A percentile compares a stretch with the other conserved stretches of the same genome.
Evolutionary conservation across 2,797 vertebrate genomes (phyloP).

Genomic region (Sebastiscus albofasciatus): DNA sequence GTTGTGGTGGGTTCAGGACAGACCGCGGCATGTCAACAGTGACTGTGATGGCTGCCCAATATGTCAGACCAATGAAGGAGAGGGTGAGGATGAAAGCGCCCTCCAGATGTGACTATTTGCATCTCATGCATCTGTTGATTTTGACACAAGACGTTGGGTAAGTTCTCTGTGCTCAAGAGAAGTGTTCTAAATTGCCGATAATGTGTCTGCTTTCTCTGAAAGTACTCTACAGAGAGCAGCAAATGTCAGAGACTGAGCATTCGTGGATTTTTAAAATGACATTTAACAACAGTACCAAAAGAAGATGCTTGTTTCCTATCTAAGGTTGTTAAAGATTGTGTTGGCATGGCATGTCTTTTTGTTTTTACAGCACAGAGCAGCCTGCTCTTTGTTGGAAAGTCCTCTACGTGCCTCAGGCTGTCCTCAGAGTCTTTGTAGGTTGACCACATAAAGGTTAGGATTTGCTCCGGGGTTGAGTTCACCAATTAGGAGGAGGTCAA

Average conservation of each 20-base stretch:
- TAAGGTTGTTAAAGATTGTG: neutral
- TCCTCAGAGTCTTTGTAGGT: conserved; percentile 6
- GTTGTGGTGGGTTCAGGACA: neutral
- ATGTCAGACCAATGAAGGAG: conserved; percentile 24
- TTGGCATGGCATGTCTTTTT: neutral
- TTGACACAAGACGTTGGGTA: neutral
- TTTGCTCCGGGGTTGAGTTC: conserved; percentile 35
- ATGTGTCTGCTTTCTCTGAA: neutral
- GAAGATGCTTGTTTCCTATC: neutral
- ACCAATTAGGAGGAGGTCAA: conserved; percentile 7
- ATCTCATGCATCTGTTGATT: neutral
- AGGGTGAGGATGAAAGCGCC: conserved; percentile 2
- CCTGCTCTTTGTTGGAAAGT: neutral
- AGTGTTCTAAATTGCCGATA: neutral
- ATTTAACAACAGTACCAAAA: neutral
- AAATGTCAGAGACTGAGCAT: neutral
- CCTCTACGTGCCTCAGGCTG: conserved; percentile 7
- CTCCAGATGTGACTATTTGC: conserved; percentile 15
- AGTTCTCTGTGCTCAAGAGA: neutral
- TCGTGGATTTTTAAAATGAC: neutral
- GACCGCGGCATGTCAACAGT: conserved; percentile 6
- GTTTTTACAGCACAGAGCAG: neutral
- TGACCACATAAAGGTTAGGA: conserved; percentile 42
- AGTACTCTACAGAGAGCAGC: neutral
- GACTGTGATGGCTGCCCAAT: conserved; percentile 4